phyloP scores from a whole-genome alignment of 2,113 vertebrate species.

The Patagioenas fasciata region DNA sequence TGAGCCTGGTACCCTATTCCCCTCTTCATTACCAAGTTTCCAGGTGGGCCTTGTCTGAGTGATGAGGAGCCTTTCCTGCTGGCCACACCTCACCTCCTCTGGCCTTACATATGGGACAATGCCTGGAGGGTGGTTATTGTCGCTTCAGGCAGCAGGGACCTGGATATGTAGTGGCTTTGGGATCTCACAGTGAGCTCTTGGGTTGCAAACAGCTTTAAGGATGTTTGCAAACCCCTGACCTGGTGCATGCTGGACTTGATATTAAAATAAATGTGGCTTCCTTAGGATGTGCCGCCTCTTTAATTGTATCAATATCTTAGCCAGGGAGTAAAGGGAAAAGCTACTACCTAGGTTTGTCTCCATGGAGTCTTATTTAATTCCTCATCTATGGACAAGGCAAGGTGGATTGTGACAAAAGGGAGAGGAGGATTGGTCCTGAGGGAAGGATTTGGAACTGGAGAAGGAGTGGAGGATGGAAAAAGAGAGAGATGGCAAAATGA shows the following conservation, averaged over 20 bases:
- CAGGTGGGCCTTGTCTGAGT: not conserved
- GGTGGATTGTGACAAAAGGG: not conserved
- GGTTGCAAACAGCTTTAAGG: not conserved
- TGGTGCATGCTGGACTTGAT: not conserved
- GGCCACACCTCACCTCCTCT: not conserved
- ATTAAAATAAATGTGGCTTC: not conserved
- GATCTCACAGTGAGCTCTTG: fast-evolving
- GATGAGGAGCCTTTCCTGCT: not conserved
- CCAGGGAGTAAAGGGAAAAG: not conserved
- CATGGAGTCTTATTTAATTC: not conserved
- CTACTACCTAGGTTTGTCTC: not conserved
- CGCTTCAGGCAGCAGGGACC: not conserved
- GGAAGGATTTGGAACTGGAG: not conserved
- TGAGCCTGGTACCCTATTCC: not conserved
- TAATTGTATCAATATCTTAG: not conserved
- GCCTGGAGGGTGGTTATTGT: not conserved
- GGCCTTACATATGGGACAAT: fast-evolving
- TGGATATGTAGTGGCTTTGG: not conserved
- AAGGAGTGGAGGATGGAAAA: not conserved
- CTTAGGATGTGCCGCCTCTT: not conserved
- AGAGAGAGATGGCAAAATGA: not conserved
- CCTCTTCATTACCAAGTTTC: not conserved
- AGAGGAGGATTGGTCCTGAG: not conserved
- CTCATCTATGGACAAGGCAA: not conserved
- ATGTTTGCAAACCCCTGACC: not conserved